Percentiles rank a stretch among this genome's conserved stretches.
Conservation (phyloP, 2,113 vertebrate species). For the Nannobrachium achirus region DNA sequence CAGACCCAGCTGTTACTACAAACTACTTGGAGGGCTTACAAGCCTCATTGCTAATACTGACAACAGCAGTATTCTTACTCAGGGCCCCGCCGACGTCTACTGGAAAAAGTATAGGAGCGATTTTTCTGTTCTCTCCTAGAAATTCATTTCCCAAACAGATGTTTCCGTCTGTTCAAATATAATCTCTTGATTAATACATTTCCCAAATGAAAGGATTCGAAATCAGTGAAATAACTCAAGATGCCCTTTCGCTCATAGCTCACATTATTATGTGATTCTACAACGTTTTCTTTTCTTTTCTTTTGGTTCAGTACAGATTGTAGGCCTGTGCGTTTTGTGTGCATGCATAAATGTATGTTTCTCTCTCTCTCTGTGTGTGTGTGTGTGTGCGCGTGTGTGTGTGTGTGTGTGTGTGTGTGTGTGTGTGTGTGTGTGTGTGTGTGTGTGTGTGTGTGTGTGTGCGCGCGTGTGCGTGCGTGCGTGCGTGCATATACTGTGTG, state of each 20-base stretch:
- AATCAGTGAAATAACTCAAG: constrained; percentile 57
- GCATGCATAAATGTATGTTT: too few relatives aligned
- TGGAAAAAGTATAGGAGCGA: constrained; percentile 59
- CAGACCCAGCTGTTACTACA: constrained; percentile 86
- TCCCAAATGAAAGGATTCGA: constrained; percentile 50
- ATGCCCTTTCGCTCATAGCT: constrained; percentile 53
- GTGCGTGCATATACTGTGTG: constrained; percentile 13
- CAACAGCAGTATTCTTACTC: constrained; percentile 77
- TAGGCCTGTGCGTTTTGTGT: too few relatives aligned
- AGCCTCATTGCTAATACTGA: constrained; percentile 78
- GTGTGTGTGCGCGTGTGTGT: neutral
- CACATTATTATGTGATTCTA: constrained; percentile 38
- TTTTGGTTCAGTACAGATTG: neutral
- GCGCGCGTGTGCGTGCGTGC: constrained; percentile 19
- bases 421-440: constrained; percentile 24
- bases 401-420: neutral
- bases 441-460: constrained; percentile 23
- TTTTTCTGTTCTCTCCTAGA: constrained; percentile 53
- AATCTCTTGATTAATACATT: constrained; percentile 63
- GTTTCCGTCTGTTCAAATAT: constrained; percentile 62
- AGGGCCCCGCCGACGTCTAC: constrained; percentile 63
- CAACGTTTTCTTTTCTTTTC: constrained; percentile 12
- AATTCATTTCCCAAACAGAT: constrained; percentile 66
- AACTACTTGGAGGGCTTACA: constrained; percentile 83
- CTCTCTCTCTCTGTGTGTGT: neutral